Base-by-base conservation (phyloP, 1,140 invertebrate genomes). In the Pectinophora gossypiella region DNA sequence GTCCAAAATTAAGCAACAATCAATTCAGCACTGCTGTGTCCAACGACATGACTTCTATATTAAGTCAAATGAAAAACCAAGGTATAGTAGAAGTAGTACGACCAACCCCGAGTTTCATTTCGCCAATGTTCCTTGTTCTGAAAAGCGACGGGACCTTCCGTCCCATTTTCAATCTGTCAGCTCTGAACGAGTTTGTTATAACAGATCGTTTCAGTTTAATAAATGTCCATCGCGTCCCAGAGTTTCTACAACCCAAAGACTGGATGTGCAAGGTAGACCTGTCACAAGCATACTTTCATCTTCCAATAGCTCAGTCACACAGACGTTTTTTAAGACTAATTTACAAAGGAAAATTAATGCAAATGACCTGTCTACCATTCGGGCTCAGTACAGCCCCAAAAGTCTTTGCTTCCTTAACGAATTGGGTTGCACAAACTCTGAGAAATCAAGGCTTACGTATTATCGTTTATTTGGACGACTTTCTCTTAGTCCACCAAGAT, bases 281-380 rank as follows among this genome's bases (percentile, higher is more conserved):
- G 22, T 61, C 57, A 19, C 52, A 60, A 27, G 61, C 53, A 0
- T 61, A 83, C 53, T 90, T 90, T 64, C 64, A 89, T 50, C 19
- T 61, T 10, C 59, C 59, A 20, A 51, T 61, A 19, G 38, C 49
- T n/a, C 4, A 49, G 20, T 16, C 36, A 12, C 56, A 62, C 44
- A 50, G 54, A 21, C 38, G 59, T 10, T 62, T 58, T 19, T 40
- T 64, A 4, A 38, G 59, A 6, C 40, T 54, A 12, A 40, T 50
- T 7, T 51, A 64, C 40, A 13, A 43, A 5, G 40, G 19, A 6
- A 7, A 43, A 19, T 5, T 43, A 4, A 3, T 43, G 15, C 40
- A 43, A 19, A 43, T 43, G 40, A 43, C 40, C 2, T 43, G 40
- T n/a, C 40, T 43, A 19, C 40, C 40, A 3, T 43, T 43, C 40